A percentile compares a stretch with the other conserved stretches of the same genome.
phyloP scores from a whole-genome alignment of 2,888 invertebrate genomes.

The Protonemura montana region DNA sequence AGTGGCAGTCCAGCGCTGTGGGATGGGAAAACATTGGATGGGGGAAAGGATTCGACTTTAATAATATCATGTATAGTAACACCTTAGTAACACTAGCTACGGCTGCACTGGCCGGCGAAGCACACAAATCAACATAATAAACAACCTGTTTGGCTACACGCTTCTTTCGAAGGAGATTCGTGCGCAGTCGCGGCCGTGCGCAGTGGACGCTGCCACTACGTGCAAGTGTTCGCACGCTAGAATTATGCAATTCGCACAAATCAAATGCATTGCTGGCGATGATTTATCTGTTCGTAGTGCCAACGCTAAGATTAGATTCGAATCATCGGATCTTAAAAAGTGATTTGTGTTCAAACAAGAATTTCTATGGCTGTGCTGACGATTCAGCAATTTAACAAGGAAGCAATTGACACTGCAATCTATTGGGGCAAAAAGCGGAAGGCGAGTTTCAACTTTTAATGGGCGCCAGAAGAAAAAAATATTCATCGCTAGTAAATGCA shows the following conservation, averaged over 20 bases:
- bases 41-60: not conserved
- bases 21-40: no score
- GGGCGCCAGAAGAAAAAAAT: not conserved
- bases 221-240: no score
- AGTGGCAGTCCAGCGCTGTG: no score
- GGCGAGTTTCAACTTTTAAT: not conserved
- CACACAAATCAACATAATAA: conserved; percentile 31
- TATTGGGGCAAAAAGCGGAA: not conserved
- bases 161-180: conserved; percentile 2
- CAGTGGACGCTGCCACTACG: no score
- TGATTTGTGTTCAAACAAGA: no score
- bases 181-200: no score
- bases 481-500: not conserved
- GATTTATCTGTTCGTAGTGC: no score
- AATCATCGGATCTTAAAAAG: no score
- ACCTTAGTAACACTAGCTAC: not conserved
- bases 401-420: not conserved
- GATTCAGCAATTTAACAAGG: not conserved
- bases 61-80: not conserved
- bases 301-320: no score
- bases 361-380: no score
- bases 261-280: no score
- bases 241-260: no score
- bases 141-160: conserved; percentile 27
- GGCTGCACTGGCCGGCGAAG: not conserved